These are phyloP conservation scores for Xenopus tropicalis DNA, from an alignment of 2,113 vertebrate species.

Conservation along the genomic window UCB_Xtro_10.0 CM004450.2:142630501-142631000, in stretches of 20 bases:
- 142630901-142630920: constrained; percentile 57
- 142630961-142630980: constrained; percentile 64
- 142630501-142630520: too few relatives aligned
- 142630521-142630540: too few relatives aligned
- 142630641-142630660: constrained; percentile 59
- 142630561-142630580: constrained; percentile 35
- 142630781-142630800: background rate
- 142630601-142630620: constrained; percentile 64
- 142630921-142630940: constrained; percentile 69
- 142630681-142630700: constrained; percentile 58
- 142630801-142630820: too few relatives aligned
- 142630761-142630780: too few relatives aligned
- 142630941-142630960: constrained; percentile 63
- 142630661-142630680: constrained; percentile 62
- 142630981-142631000: constrained; percentile 68
- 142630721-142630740: constrained; percentile 60
- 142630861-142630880: constrained; percentile 21
- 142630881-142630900: constrained; percentile 66
- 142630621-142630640: constrained; percentile 56
- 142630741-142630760: constrained; percentile 63
- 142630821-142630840: too few relatives aligned
- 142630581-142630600: constrained; percentile 62
- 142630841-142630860: too few relatives aligned
- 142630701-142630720: constrained; percentile 66
- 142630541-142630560: too few relatives aligned